phyloP scores from a whole-genome alignment of 2,113 vertebrate species.

The Leiothrix lutea region DNA sequence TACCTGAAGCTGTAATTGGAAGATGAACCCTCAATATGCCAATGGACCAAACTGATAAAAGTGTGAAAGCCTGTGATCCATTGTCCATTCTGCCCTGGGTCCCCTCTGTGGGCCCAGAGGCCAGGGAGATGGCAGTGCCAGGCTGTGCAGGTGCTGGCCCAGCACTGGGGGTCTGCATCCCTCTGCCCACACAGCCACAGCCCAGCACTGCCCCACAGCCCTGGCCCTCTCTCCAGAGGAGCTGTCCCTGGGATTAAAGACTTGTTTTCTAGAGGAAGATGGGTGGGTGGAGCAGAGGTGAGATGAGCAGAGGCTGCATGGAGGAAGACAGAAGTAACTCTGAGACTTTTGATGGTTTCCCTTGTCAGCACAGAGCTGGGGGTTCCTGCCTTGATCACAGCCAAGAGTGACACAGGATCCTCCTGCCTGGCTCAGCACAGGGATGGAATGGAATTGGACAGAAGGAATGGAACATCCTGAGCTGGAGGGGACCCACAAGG shows the following conservation, averaged over 20 bases:
- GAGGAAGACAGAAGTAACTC: neutral
- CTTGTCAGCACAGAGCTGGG: neutral
- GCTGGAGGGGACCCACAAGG: rapidly evolving
- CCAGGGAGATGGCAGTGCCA: neutral
- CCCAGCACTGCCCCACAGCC: neutral
- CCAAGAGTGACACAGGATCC: neutral
- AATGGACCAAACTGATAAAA: too few relatives aligned
- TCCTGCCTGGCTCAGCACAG: neutral
- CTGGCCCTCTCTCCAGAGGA: neutral
- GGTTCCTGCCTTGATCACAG: neutral
- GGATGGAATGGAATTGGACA: neutral
- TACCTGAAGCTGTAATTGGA: too few relatives aligned
- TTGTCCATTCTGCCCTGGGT: neutral
- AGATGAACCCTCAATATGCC: too few relatives aligned
- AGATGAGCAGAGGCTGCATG: neutral
- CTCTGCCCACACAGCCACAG: neutral
- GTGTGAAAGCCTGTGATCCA: too few relatives aligned
- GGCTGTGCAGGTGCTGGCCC: neutral
- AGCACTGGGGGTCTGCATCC: neutral
- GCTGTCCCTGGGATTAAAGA: neutral
- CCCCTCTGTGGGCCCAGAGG: neutral
- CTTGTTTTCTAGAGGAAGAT: neutral
- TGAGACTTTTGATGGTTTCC: neutral
- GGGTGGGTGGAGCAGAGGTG: neutral
- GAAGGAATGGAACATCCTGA: neutral